A percentile compares a stretch with the other conserved stretches of the same genome.
phyloP scores from a whole-genome alignment of 1,140 invertebrate species.

The Lycorma delicatula region DNA sequence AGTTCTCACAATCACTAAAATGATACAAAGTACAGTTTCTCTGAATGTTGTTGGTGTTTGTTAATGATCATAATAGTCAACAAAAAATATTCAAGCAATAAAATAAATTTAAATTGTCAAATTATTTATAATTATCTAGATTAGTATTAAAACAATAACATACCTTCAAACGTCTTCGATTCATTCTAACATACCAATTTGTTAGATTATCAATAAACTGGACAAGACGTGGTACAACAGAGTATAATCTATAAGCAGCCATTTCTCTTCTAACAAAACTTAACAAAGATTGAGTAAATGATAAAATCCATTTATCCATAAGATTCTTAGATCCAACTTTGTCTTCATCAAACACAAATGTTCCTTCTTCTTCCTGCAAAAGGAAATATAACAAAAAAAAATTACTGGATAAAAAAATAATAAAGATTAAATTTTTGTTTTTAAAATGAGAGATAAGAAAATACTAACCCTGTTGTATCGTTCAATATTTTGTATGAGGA shows the following conservation, averaged over 20 bases:
- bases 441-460: slow-evolving; percentile 13
- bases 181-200: slow-evolving; percentile 98
- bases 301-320: slow-evolving; percentile 97
- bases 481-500: slow-evolving; percentile 64
- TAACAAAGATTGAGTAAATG: slow-evolving; percentile 79
- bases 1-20: too few species aligned
- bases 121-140: too few species aligned
- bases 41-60: too few species aligned
- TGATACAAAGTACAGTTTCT: too few species aligned
- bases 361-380: slow-evolving; percentile 38
- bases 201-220: slow-evolving; percentile 97
- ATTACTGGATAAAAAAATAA: not conserved
- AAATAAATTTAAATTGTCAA: too few species aligned
- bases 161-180: slow-evolving; percentile 72
- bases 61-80: too few species aligned
- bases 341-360: slow-evolving; percentile 43
- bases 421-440: not conserved
- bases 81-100: too few species aligned
- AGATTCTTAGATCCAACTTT: slow-evolving; percentile 53
- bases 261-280: slow-evolving; percentile 88
- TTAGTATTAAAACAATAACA: not conserved
- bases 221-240: slow-evolving; percentile 85
- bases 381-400: slow-evolving; percentile 4
- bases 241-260: slow-evolving; percentile 89
- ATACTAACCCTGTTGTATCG: slow-evolving; percentile 60